Evolutionary conservation across 2,797 vertebrate genomes (phyloP), one percentile per base, ranked within the genome.

Genomic region (Pangasius krempfi): DNA sequence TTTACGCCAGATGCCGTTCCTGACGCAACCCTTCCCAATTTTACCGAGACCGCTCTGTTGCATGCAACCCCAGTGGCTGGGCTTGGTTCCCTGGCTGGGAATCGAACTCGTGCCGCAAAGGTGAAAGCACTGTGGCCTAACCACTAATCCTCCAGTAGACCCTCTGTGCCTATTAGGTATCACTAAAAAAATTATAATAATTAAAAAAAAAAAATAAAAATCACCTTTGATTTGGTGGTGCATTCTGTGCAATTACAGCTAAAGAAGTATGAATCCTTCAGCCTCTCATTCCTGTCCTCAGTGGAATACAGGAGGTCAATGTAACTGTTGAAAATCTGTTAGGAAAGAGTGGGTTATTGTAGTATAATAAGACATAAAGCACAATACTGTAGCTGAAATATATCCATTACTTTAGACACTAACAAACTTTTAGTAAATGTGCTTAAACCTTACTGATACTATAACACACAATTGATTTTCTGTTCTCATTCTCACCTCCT

Each of bases 231-330:
- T 93, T 94, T 98, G 0, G 95, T 96, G 88, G 94, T 92, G 81
- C 99, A 99, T 91, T 99, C 98, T n/a, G 91, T 96, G 90, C 99
- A 99, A 89, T 98, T 96, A 87, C 99, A 99, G 16, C 91, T 96
- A 60, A 99, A 99, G 95, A 99, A 99, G 91, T 99, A 99, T 0
- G 97, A 98, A 88, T 99, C 98, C 89, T 94, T 94, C 70, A 99
- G 90, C 84, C 98, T 95, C 92, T 99, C 98, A 40, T 96, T 98
- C 84, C 99, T 95, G 90, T 99, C 99, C 85, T 99, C 98, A 44
- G 98, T 99, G 4, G 99, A 98, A 92, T 99, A 99, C n/a, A 99
- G 95, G 86, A 99, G 96, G 93, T 99, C 99, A 75, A 99, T 99
- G 89, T 99, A 99, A 94, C 98, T 99, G 94, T 98, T 98, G 90